These are phyloP conservation scores for Apodemus speciosus DNA, from an alignment of 2,113 vertebrate species.

Conservation along the genomic window DNA sequence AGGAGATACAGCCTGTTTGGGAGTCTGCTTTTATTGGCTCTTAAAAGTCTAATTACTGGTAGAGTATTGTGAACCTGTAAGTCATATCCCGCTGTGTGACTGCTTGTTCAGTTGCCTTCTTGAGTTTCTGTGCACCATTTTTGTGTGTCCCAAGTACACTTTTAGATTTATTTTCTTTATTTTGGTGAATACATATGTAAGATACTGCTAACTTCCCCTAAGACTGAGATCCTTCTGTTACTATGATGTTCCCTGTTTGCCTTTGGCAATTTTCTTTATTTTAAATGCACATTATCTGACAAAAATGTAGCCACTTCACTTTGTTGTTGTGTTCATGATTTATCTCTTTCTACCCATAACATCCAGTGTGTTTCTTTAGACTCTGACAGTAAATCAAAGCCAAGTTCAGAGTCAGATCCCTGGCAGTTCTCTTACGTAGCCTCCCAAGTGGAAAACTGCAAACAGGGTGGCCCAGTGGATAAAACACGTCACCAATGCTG, in stretches of 20 bases:
- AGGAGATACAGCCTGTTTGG: neutral
- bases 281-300: conserved; percentile 15
- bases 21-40: neutral
- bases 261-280: conserved; percentile 8
- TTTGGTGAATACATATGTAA: neutral
- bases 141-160: neutral
- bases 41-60: neutral
- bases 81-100: neutral
- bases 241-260: neutral
- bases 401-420: neutral
- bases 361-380: neutral
- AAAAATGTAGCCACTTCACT: neutral
- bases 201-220: neutral
- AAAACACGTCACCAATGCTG: neutral
- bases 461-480: neutral
- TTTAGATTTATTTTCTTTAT: neutral
- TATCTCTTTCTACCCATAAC: neutral
- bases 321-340: neutral
- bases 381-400: conserved; percentile 45
- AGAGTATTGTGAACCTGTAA: neutral
- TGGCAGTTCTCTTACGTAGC: neutral
- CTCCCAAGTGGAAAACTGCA: neutral
- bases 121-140: neutral
- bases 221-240: neutral
- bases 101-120: neutral